A percentile compares a stretch with the other conserved stretches of the same genome.
These are phyloP conservation scores for Porites lutea DNA, from an alignment of 64 coral and sea anemone species.

Conservation along the genomic window DNA sequence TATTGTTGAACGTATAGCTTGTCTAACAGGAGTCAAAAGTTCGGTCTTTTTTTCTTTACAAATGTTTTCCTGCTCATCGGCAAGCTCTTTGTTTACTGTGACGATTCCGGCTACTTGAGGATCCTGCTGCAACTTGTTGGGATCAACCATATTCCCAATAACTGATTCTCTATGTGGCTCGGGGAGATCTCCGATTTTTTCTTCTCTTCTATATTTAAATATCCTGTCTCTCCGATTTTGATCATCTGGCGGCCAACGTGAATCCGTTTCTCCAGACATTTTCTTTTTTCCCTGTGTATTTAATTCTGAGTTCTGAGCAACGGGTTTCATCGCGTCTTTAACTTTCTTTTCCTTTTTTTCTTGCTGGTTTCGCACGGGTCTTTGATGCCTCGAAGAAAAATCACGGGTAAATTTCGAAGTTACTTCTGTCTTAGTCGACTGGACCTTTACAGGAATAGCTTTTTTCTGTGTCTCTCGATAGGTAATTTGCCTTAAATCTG, in stretches of 20 bases:
- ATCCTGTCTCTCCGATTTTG: not conserved
- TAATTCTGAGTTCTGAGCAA: not conserved
- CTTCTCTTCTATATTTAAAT: not conserved
- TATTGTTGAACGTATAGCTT: not conserved
- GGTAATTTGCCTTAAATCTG: not conserved
- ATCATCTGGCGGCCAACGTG: not conserved
- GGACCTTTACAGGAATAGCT: not conserved
- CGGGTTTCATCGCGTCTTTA: not conserved
- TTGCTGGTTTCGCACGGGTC: not conserved
- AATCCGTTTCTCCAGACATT: not conserved
- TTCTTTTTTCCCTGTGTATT: not conserved
- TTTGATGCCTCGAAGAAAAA: not conserved
- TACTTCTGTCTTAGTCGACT: not conserved
- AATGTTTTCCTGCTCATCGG: not conserved
- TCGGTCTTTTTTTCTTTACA: not conserved
- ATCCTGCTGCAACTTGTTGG: not conserved
- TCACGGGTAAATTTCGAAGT: not conserved
- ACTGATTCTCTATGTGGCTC: not conserved
- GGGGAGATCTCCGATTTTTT: not conserved
- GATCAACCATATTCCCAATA: not conserved
- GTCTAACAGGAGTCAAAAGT: constrained; percentile 18
- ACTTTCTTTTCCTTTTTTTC: not conserved
- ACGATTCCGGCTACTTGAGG: not conserved
- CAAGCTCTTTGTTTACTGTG: not conserved
- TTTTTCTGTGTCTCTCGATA: not conserved